Base-by-base conservation (phyloP, 2,113 vertebrate species). In the Dendropsophus ebraccatus region DNA sequence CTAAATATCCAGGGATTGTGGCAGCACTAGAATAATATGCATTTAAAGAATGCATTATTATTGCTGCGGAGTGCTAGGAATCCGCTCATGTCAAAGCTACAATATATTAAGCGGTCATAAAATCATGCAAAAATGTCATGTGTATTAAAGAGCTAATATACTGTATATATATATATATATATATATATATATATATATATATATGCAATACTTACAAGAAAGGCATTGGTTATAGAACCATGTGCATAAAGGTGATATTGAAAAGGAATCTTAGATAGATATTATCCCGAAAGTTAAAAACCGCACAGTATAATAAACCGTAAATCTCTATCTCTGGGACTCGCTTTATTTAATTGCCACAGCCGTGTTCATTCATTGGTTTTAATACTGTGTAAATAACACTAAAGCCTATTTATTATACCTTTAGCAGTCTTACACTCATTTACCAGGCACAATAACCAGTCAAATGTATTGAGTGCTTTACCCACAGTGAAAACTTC, bases 11-110 rank as follows among this genome's bases (percentile, higher is more conserved):
- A 30, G 25, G 47, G 73, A 76, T 76, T 76, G 41, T 76, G 73
- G 73, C 73, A 52, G 73, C 45, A 1, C 12, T 52, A 52, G 47
- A 76, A 52, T 70, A 70, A 70, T 76, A 52, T 76, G 73, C 45
- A 76, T 76, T 76, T 76, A 74, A 19, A 49, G n/a, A 74, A 28
- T 47, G 45, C 72, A 74, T 76, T 50, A 76, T 52, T 76, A 52
- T 50, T 76, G 16, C 73, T 30, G 73, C 47, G 10, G 47, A 52
- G 73, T 2, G n/a, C 73, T 28, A 47, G 25, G 41, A 75, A 75
- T 75, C 41, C 11, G 21, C 72, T 49, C 72, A 49, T 17, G 37
- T 75, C 72, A 49, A 28, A 25, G n/a, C 41, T 8, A 28, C 72
- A 49, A 25, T 47, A 25, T n/a, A 49, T 49, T 25, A 75, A 75